Base-by-base conservation (phyloP, 2,888 invertebrate species). In the Aporophyla lueneburgensis region DNA sequence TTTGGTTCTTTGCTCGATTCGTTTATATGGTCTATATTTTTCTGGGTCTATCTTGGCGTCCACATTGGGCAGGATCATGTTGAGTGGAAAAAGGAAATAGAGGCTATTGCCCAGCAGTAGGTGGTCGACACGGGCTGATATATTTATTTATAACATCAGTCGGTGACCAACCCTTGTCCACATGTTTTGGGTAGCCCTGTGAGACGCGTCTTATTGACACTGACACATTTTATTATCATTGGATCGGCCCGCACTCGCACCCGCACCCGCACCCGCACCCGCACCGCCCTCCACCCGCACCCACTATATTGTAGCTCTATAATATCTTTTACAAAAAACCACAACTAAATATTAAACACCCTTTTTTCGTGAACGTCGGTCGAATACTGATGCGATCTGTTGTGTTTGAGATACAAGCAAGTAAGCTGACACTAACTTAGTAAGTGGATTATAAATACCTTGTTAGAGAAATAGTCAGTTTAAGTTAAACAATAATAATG, bases 141-240 rank as follows among this genome's bases (percentile, higher is more conserved):
- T 21, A 19, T 62, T 40, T 40, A 63, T 65, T 49, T 65, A 27
- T 19, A 58, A 16, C 1, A 19, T 19, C 21, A 33, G 14, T 16
- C 6, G 2, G 27, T 27, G n/a, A n/a, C 5, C 74, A 73, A 16
- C 72, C 71, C 74, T 58, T 2, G 16, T 7, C 5, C 53, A 33
- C 24, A 49, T 61, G 40, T 49, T 27, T 0, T 16, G 67, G 74
- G 61, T 65, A 80, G 74, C 76, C 74, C 74, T 77, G 71, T 54
- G 58, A 53, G 53, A 27, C 71, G 71, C 78, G 63, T 76, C 87
- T 89, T 90, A 90, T 90, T 90, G 90, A 89, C 89, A 89, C 86
- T 83, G 89, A 88, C 88, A 88, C 86, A 88, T 90, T 91, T 91
- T 91, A 91, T 91, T 89, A 89, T 90, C 88, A 90, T 89, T 88